Conservation (phyloP, 2,888 invertebrate genomes). For the Lamellibrachia satsuma region DNA sequence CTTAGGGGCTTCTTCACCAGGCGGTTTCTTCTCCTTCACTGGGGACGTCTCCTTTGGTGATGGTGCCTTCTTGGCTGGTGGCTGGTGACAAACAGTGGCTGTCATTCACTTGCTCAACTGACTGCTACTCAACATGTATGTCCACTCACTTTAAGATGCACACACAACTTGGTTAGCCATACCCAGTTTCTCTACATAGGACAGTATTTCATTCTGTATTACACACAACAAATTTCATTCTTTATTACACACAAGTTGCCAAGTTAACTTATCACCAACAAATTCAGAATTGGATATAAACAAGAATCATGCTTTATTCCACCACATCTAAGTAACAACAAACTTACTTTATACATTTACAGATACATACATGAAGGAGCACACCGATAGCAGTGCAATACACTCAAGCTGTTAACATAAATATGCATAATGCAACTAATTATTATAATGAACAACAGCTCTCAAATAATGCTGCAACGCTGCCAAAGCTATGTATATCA, state of each 20-base stretch:
- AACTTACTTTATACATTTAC: background rate
- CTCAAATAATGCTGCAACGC: background rate
- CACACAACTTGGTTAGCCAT: background rate
- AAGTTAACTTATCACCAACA: background rate
- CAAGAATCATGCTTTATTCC: background rate
- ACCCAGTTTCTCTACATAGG: background rate
- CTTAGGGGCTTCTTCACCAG: background rate
- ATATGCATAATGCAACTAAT: slow-evolving; percentile 7
- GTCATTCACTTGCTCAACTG: background rate
- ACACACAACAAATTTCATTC: background rate
- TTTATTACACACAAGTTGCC: background rate
- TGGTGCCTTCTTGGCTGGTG: background rate
- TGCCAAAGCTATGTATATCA: background rate
- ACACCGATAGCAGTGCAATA: background rate
- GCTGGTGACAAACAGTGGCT: background rate
- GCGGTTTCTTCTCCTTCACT: background rate
- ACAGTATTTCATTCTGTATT: background rate
- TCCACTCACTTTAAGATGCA: background rate
- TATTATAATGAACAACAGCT: background rate
- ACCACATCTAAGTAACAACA: background rate
- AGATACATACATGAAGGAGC: background rate
- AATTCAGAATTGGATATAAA: background rate
- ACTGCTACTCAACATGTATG: background rate
- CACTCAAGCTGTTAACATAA: slow-evolving; percentile 17
- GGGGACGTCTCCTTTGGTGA: background rate